Conservation (phyloP, 1,140 invertebrate species). For the Plectus sambesii region DNA sequence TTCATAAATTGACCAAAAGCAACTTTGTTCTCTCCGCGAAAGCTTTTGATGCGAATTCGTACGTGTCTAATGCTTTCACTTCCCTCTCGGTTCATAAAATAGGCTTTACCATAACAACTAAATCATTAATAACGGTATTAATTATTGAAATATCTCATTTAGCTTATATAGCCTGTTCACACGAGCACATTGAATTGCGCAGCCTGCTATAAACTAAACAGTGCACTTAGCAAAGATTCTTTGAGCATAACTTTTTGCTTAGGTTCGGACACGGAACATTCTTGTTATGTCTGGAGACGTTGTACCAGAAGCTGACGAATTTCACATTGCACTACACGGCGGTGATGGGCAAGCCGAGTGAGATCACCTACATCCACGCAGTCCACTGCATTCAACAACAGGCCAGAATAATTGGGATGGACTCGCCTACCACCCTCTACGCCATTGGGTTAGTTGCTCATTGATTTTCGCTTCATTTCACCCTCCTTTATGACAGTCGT, state of each 20-base stretch:
- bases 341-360: slow-evolving; percentile 58
- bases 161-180: too few species aligned
- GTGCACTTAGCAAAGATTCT: too few species aligned
- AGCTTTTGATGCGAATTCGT: too few species aligned
- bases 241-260: slow-evolving; percentile 15
- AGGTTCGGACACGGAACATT: slow-evolving; percentile 61
- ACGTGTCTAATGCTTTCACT: too few species aligned
- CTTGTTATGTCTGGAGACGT: slow-evolving; percentile 56
- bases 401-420: slow-evolving; percentile 51
- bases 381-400: slow-evolving; percentile 53
- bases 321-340: slow-evolving; percentile 55
- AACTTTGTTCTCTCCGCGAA: too few species aligned
- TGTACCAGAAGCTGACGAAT: slow-evolving; percentile 54
- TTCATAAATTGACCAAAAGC: too few species aligned
- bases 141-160: too few species aligned
- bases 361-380: slow-evolving; percentile 58
- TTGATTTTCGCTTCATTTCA: not conserved
- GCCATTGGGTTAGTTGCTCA: slow-evolving; percentile 53
- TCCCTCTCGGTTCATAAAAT: too few species aligned
- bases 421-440: slow-evolving; percentile 53
- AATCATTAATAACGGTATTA: too few species aligned
- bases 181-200: too few species aligned
- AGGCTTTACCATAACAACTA: too few species aligned
- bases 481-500: not conserved
- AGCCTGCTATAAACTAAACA: too few species aligned